Percentiles rank a stretch among this genome's conserved stretches.
phyloP scores from a whole-genome alignment of 2,888 invertebrate genomes.

The Drosophila anceps region DNA sequence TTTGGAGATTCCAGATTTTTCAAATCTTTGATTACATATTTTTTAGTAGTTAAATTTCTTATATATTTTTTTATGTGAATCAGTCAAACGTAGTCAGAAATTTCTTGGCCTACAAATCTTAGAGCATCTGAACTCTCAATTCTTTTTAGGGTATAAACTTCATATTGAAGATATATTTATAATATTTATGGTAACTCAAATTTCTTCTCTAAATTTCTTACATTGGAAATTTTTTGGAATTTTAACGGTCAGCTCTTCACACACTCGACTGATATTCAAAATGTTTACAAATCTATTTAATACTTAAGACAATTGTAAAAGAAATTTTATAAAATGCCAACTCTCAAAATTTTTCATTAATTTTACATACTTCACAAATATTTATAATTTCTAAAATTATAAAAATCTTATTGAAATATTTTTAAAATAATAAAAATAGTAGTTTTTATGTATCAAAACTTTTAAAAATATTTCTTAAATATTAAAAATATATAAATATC shows the following conservation, averaged over 20 bases:
- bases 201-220: background rate
- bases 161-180: background rate
- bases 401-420: background rate
- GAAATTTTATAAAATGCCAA: background rate
- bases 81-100: constrained; percentile 5
- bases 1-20: constrained; percentile 6
- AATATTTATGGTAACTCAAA: background rate
- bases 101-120: background rate
- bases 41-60: background rate
- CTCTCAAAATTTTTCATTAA: background rate
- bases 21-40: background rate
- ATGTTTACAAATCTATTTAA: background rate
- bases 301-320: background rate
- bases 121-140: background rate
- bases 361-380: background rate
- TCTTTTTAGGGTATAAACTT: background rate
- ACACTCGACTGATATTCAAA: background rate
- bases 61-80: background rate
- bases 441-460: no score
- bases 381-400: no score
- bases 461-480: no score
- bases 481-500: no score
- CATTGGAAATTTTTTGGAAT: background rate
- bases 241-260: background rate
- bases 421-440: background rate